These are phyloP conservation scores for Lepidocyrtinus sp. DNA, from an alignment of 2,888 invertebrate species.

Conservation along the genomic window DNA sequence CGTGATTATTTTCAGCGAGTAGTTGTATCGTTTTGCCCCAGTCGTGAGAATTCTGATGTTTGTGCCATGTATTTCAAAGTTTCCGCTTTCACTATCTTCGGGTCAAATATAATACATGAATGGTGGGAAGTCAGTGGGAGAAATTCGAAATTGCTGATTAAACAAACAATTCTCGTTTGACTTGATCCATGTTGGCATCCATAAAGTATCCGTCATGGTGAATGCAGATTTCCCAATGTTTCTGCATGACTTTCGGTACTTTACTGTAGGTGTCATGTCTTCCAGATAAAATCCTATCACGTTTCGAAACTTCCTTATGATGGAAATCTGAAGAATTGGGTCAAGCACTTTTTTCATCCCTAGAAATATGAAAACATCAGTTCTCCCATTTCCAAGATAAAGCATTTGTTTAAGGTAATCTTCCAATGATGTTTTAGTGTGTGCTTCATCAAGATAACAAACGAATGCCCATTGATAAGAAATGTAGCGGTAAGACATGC, in stretches of 20 bases:
- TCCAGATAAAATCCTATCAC: slow-evolving; percentile 19
- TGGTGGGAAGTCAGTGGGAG: slow-evolving; percentile 57
- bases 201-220: neutral
- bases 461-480: slow-evolving; percentile 18
- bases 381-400: slow-evolving; percentile 28
- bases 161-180: slow-evolving; percentile 20
- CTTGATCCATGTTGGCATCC: slow-evolving; percentile 11
- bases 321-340: neutral
- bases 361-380: slow-evolving; percentile 26
- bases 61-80: slow-evolving; percentile 32
- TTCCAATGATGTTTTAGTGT: neutral
- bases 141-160: slow-evolving; percentile 54
- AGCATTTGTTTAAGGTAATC: slow-evolving; percentile 17
- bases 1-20: neutral
- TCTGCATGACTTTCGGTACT: neutral
- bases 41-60: slow-evolving; percentile 35
- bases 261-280: neutral
- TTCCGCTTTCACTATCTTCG: slow-evolving; percentile 13
- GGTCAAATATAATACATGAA: slow-evolving; percentile 42
- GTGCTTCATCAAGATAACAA: slow-evolving; percentile 19
- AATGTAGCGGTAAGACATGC: neutral
- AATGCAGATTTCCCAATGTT: neutral
- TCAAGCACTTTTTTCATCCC: neutral
- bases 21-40: slow-evolving; percentile 30
- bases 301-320: slow-evolving; percentile 11